Percentiles rank a stretch among this genome's conserved stretches.
Evolutionary conservation across 2,113 vertebrate genomes (phyloP).

Genomic region (Ciconia boyciana): DNA sequence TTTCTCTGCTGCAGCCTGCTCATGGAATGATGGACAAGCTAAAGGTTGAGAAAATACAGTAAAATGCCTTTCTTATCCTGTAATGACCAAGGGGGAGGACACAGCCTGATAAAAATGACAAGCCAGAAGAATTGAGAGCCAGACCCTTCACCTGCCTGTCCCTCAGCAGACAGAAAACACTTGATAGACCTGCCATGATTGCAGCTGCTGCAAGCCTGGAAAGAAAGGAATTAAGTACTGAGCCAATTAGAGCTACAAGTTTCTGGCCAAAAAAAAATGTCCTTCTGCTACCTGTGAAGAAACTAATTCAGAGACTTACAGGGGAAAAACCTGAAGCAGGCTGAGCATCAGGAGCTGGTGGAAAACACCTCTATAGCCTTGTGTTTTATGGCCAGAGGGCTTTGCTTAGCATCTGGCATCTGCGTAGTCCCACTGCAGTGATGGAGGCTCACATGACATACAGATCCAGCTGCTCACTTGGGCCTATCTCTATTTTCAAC

Average conservation of each 20-base stretch:
- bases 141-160: slow-evolving; percentile 44
- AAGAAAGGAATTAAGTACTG: neutral
- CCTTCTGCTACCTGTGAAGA: neutral
- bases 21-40: slow-evolving; percentile 11
- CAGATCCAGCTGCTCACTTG: neutral
- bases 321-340: neutral
- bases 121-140: neutral
- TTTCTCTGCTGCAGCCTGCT: neutral
- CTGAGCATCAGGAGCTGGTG: neutral
- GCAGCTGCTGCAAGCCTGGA: neutral
- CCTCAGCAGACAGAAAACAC: neutral
- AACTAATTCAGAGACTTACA: neutral
- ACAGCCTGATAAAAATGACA: slow-evolving; percentile 51
- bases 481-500: neutral
- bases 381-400: neutral
- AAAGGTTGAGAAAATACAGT: slow-evolving; percentile 39
- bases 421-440: neutral
- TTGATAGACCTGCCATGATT: neutral
- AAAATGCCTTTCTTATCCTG: slow-evolving; percentile 52
- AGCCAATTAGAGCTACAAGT: neutral
- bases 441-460: neutral
- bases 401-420: neutral
- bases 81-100: slow-evolving; percentile 35
- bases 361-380: neutral
- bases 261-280: neutral